Evolutionary conservation across 1,140 invertebrate species (phyloP).

Genomic region (Neodiprion fabricii): DNA sequence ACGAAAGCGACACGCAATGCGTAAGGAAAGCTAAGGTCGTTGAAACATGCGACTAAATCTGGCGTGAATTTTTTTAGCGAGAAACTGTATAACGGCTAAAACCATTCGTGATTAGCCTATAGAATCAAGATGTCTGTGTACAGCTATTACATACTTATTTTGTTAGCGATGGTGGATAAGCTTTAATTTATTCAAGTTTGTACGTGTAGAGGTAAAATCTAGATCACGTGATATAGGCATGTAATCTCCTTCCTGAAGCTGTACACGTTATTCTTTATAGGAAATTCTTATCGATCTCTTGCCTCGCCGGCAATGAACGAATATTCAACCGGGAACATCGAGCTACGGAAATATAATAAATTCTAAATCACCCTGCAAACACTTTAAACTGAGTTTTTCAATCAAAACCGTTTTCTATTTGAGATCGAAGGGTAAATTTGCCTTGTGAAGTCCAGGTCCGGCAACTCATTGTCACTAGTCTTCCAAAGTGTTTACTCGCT

Average conservation of each 20-base stretch:
- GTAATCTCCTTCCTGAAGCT: background rate
- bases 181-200: background rate
- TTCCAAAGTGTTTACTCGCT: too few species aligned
- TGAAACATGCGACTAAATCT: slow-evolving; percentile 1
- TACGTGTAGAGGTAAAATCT: background rate
- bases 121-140: background rate
- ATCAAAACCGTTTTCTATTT: too few species aligned
- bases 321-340: too few species aligned
- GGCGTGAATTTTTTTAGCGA: background rate
- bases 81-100: background rate
- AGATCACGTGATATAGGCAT: background rate
- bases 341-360: too few species aligned
- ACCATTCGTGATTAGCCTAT: background rate
- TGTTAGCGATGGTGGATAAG: background rate
- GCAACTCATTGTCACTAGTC: too few species aligned
- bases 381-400: too few species aligned
- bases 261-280: background rate
- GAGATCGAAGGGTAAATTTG: too few species aligned
- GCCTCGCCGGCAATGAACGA: too few species aligned
- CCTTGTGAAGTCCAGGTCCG: too few species aligned
- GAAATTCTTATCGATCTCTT: background rate
- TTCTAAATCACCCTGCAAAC: too few species aligned
- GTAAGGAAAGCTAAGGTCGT: background rate
- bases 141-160: background rate
- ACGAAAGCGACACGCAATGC: background rate